A percentile compares a stretch with the other conserved stretches of the same genome.
Evolutionary conservation across 92 coral and sea anemone species (phyloP).

Genomic region (Anthopleura xanthogrammica): DNA sequence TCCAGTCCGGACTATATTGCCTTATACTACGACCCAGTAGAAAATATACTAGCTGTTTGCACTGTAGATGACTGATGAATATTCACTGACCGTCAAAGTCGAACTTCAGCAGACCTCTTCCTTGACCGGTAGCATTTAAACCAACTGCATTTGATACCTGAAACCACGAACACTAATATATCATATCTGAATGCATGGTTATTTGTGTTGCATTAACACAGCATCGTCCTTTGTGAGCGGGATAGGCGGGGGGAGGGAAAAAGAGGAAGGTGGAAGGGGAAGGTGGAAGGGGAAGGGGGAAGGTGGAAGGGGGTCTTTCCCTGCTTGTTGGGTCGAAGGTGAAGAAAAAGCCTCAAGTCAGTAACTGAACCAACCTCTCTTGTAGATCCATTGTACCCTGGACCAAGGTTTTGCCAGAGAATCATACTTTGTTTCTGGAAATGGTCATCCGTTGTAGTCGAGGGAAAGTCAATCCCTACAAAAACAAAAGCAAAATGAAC

Average conservation of each 20-base stretch:
- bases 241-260: no score
- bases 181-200: background rate
- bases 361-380: slow-evolving; percentile 50
- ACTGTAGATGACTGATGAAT: no score
- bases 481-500: no score
- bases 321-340: no score
- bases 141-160: slow-evolving; percentile 77
- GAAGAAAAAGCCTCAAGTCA: background rate
- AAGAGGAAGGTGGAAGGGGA: no score
- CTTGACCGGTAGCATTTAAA: slow-evolving; percentile 76
- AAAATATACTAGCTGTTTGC: no score
- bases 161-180: background rate
- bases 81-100: slow-evolving; percentile 75
- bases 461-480: slow-evolving; percentile 80
- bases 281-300: no score
- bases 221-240: background rate
- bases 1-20: no score
- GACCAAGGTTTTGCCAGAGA: slow-evolving; percentile 85
- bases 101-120: slow-evolving; percentile 82
- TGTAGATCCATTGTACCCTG: slow-evolving; percentile 69
- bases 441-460: slow-evolving; percentile 79
- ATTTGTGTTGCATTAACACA: background rate
- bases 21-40: no score
- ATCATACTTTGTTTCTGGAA: slow-evolving; percentile 74
- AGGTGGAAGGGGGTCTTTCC: no score